Conservation (phyloP, 2,888 invertebrate genomes). For the Ophion obscuratus region DNA sequence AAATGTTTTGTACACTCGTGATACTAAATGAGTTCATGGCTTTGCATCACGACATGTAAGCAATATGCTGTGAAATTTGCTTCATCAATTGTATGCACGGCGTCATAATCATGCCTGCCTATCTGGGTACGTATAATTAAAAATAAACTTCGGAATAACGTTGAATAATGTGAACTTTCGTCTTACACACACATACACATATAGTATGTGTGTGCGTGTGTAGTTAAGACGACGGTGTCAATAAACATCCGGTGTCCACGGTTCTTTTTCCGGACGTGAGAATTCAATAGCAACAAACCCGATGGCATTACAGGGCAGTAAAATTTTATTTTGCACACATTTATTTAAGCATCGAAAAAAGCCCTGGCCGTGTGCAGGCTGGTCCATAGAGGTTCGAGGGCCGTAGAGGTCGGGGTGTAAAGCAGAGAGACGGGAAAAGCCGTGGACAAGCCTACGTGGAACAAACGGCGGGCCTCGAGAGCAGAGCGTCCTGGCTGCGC, state of each 20-base stretch:
- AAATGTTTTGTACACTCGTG: too few relatives aligned
- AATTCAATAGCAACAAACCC: slow-evolving; percentile 83
- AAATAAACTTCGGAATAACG: too few relatives aligned
- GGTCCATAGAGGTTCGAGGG: slow-evolving; percentile 10
- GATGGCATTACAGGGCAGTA: slow-evolving; percentile 82
- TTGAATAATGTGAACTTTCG: too few relatives aligned
- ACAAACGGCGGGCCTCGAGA: slow-evolving; percentile 37
- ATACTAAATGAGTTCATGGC: too few relatives aligned
- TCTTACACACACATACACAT: too few relatives aligned
- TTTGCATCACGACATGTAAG: too few relatives aligned
- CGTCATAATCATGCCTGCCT: too few relatives aligned
- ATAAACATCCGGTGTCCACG: slow-evolving; percentile 5
- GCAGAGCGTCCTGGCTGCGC: slow-evolving; percentile 45
- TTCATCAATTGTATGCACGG: too few relatives aligned
- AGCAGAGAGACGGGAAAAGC: slow-evolving; percentile 45
- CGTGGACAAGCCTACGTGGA: slow-evolving; percentile 44
- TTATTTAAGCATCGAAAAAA: slow-evolving; percentile 77
- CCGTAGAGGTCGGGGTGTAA: slow-evolving; percentile 12
- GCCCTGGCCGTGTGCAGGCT: slow-evolving; percentile 36
- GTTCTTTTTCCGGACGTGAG: slow-evolving; percentile 53
- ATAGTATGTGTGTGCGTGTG: too few relatives aligned
- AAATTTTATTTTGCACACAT: slow-evolving; percentile 83
- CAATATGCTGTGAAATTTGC: too few relatives aligned
- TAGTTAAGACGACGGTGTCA: slow-evolving; percentile 25
- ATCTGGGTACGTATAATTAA: too few relatives aligned